phyloP scores from a whole-genome alignment of 2,888 invertebrate species.

The Acronicta leporina region DNA sequence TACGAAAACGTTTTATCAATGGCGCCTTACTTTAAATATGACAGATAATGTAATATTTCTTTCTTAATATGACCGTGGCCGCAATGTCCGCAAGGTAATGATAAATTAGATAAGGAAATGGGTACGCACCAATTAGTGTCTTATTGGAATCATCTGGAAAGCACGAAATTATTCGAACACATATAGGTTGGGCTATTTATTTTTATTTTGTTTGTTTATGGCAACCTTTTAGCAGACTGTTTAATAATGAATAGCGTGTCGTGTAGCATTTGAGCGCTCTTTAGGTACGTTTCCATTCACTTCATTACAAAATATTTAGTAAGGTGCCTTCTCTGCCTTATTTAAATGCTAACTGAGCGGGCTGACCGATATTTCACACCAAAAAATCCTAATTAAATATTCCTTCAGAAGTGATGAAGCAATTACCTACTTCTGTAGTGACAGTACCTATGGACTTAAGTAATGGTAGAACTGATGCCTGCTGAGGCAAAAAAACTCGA shows the following conservation, averaged over 20 bases:
- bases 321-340: conserved; percentile 1
- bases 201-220: conserved; percentile 7
- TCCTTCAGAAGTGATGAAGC: too few species aligned
- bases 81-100: conserved; percentile 3
- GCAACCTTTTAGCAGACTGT: conserved; percentile 9
- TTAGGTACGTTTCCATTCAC: conserved; percentile 36
- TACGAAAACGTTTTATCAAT: conserved; percentile 11
- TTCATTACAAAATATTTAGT: conserved; percentile 24
- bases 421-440: too few species aligned
- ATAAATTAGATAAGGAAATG: conserved; percentile 12
- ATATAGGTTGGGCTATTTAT: too few species aligned
- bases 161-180: conserved; percentile 1
- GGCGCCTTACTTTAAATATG: background rate
- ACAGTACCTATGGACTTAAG: too few species aligned
- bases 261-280: conserved; percentile 25
- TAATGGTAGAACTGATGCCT: too few species aligned
- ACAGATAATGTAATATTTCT: conserved; percentile 5
- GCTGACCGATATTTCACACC: background rate
- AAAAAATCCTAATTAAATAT: too few species aligned
- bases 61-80: conserved; percentile 26
- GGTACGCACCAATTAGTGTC: background rate
- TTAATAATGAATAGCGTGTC: conserved; percentile 24
- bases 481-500: too few species aligned
- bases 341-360: conserved; percentile 12
- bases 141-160: background rate